These are phyloP conservation scores for Zaprionus tsacasi DNA, from an alignment of 1,140 invertebrate species.

Conservation along the genomic window DNA sequence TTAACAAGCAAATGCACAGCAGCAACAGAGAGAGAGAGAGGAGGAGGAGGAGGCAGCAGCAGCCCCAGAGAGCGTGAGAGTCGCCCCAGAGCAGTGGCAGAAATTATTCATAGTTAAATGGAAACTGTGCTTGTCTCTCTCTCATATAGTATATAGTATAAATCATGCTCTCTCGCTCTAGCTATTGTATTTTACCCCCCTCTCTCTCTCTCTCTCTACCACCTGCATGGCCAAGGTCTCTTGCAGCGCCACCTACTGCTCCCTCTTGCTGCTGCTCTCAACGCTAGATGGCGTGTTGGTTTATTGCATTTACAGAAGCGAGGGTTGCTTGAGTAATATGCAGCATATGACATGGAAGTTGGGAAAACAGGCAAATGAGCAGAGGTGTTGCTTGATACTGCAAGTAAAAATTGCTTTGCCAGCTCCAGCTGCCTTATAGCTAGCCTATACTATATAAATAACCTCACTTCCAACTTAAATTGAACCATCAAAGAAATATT, in stretches of 20 bases:
- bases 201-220: background rate
- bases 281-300: constrained; percentile 49
- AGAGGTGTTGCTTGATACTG: too few relatives aligned
- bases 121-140: constrained; percentile 64
- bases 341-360: background rate
- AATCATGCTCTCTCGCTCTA: background rate
- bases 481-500: background rate
- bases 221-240: constrained; percentile 44
- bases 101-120: constrained; percentile 82
- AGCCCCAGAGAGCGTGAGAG: constrained; percentile 9
- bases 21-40: constrained; percentile 18
- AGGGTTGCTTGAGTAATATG: constrained; percentile 12
- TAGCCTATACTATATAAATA: background rate
- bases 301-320: constrained; percentile 40
- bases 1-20: constrained; percentile 81
- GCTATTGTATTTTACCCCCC: background rate
- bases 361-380: background rate
- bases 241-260: constrained; percentile 11
- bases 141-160: constrained; percentile 56
- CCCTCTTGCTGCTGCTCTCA: constrained; percentile 25
- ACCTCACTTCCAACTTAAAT: background rate
- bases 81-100: constrained; percentile 2
- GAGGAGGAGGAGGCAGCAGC: too few relatives aligned
- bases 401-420: background rate
- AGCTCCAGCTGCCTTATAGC: background rate